A percentile compares a stretch with the other conserved stretches of the same genome.
Conservation (phyloP, 2,888 invertebrate genomes). For the Iphiclides podalirius region DNA sequence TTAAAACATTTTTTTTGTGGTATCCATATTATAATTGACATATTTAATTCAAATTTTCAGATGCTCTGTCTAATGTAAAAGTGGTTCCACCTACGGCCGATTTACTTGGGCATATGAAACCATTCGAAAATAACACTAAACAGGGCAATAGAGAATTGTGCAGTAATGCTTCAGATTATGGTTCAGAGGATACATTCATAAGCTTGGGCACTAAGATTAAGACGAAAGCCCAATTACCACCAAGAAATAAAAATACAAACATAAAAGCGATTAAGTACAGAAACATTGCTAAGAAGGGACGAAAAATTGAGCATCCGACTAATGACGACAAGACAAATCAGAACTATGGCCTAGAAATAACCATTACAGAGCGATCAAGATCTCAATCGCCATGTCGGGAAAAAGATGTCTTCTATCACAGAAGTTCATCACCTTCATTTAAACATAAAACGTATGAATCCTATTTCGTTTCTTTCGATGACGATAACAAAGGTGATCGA, state of each 20-base stretch:
- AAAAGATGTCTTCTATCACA: conserved; percentile 41
- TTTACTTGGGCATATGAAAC: conserved; percentile 46
- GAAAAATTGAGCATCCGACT: conserved; percentile 45
- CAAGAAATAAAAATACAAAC: conserved; percentile 52
- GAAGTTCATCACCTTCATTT: conserved; percentile 50
- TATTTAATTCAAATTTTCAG: conserved; percentile 34
- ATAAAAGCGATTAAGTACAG: conserved; percentile 57
- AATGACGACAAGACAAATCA: conserved; percentile 38
- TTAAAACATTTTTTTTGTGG: neutral
- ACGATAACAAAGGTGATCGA: conserved; percentile 39
- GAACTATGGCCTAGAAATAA: conserved; percentile 62
- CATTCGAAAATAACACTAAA: conserved; percentile 34
- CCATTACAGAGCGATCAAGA: conserved; percentile 54
- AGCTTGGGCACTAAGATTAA: conserved; percentile 76
- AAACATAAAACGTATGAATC: conserved; percentile 56
- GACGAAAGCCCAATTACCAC: conserved; percentile 65
- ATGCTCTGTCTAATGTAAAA: conserved; percentile 51
- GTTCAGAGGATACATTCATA: conserved; percentile 73
- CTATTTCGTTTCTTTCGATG: conserved; percentile 57
- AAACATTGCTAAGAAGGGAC: conserved; percentile 53
- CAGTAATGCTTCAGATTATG: conserved; percentile 70
- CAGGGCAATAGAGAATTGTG: conserved; percentile 52
- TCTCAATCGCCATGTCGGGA: conserved; percentile 47
- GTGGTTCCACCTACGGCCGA: conserved; percentile 64
- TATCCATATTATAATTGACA: neutral